Conservation (phyloP, 2,888 invertebrate species). For the Polymixis lichenea region DNA sequence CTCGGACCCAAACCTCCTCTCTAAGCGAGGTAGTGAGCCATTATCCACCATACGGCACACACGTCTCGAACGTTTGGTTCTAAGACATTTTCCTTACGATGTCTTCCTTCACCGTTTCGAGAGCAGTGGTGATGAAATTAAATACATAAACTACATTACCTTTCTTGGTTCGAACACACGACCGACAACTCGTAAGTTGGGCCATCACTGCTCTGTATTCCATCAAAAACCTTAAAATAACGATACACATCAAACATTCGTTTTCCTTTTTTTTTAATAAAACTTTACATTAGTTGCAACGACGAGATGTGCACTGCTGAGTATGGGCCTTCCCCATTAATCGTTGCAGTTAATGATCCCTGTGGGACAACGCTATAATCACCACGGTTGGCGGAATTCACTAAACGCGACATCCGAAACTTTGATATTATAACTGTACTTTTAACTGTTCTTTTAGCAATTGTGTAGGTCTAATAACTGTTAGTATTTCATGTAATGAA, state of each 20-base stretch:
- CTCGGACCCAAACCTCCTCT: no score
- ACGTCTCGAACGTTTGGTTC: no score
- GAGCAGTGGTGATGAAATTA: no score
- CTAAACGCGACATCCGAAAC: conserved; percentile 47
- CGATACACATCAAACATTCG: neutral
- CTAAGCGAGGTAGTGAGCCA: no score
- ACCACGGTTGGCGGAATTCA: conserved; percentile 48
- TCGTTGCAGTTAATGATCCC: conserved; percentile 53
- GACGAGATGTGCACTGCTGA: conserved; percentile 48
- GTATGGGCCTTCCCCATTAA: conserved; percentile 35
- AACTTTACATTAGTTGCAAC: conserved; percentile 7
- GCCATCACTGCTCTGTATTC: neutral
- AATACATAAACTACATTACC: no score
- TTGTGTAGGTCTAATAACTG: neutral
- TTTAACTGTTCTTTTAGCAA: conserved; percentile 27
- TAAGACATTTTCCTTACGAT: no score
- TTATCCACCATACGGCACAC: no score
- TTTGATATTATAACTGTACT: neutral
- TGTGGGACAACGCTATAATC: conserved; percentile 40
- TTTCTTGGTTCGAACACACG: no score
- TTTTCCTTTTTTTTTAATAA: neutral
- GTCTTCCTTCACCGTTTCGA: no score
- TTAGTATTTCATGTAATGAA: neutral
- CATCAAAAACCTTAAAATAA: neutral
- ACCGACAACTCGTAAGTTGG: no score